A percentile compares a stretch with the other conserved stretches of the same genome.
phyloP scores from a whole-genome alignment of 2,888 invertebrate genomes.

The Microctonus brassicae region DNA sequence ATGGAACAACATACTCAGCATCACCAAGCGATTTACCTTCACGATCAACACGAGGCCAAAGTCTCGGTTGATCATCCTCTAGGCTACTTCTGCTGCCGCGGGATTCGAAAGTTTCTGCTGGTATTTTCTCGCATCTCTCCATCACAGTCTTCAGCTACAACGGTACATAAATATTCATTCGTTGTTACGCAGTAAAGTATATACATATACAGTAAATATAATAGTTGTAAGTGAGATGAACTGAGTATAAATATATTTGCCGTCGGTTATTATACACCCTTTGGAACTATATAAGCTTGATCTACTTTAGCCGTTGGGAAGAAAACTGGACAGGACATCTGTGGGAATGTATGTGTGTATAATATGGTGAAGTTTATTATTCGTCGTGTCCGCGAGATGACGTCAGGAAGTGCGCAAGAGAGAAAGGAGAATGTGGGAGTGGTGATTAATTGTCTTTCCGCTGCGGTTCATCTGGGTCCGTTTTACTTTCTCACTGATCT shows the following conservation, averaged over 20 bases:
- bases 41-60: constrained; percentile 75
- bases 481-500: constrained; percentile 28
- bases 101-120: constrained; percentile 74
- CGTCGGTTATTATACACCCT: constrained; percentile 4
- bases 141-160: constrained; percentile 78
- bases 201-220: constrained; percentile 9
- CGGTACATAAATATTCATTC: constrained; percentile 26
- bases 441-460: constrained; percentile 56
- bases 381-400: constrained; percentile 36
- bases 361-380: constrained; percentile 22
- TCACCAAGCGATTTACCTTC: constrained; percentile 77
- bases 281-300: constrained; percentile 2
- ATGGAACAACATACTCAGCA: constrained; percentile 77
- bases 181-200: background rate
- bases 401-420: constrained; percentile 49
- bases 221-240: background rate
- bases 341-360: background rate
- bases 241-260: background rate
- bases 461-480: constrained; percentile 28
- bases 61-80: constrained; percentile 55
- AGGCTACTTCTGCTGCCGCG: constrained; percentile 52
- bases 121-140: constrained; percentile 78
- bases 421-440: constrained; percentile 58
- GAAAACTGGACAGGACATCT: constrained; percentile 12
- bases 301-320: constrained; percentile 13